Percentiles rank a stretch among this genome's conserved stretches.
Conservation (phyloP, 64 coral and sea anemone species). For the Montipora foliosa region DNA sequence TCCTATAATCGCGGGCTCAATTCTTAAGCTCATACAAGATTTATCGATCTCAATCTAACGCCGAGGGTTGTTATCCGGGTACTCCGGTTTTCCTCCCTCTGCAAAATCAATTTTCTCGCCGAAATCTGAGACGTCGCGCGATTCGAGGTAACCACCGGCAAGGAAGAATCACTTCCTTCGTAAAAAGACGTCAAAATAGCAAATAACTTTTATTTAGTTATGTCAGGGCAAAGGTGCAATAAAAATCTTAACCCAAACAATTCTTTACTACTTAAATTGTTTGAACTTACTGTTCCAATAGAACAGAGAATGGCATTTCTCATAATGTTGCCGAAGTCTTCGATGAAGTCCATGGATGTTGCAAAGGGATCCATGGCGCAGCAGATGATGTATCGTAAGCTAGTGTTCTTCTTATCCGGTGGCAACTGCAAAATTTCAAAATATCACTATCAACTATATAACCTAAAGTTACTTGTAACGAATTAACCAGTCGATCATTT, state of each 20-base stretch:
- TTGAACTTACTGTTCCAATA: conserved; percentile 60
- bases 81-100: neutral
- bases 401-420: neutral
- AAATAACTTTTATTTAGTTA: neutral
- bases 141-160: neutral
- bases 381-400: conserved; percentile 60
- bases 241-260: neutral
- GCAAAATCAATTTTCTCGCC: neutral
- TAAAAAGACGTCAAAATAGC: too few relatives aligned
- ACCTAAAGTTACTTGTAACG: neutral
- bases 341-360: conserved; percentile 62
- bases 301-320: conserved; percentile 65
- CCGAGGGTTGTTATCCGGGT: neutral
- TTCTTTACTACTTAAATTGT: conserved; percentile 1
- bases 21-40: too few relatives aligned
- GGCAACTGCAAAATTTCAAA: conserved; percentile 41
- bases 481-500: neutral
- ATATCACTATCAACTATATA: conserved; percentile 9
- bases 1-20: too few relatives aligned
- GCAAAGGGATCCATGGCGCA: conserved; percentile 66
- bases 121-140: conserved; percentile 11
- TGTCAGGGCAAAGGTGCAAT: conserved; percentile 1
- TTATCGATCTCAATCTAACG: too few relatives aligned
- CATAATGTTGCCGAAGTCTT: conserved; percentile 45
- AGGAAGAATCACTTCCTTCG: neutral